Base-by-base conservation (phyloP, 2,797 vertebrate genomes). In the Microctenopoma stevenorrisi region DNA sequence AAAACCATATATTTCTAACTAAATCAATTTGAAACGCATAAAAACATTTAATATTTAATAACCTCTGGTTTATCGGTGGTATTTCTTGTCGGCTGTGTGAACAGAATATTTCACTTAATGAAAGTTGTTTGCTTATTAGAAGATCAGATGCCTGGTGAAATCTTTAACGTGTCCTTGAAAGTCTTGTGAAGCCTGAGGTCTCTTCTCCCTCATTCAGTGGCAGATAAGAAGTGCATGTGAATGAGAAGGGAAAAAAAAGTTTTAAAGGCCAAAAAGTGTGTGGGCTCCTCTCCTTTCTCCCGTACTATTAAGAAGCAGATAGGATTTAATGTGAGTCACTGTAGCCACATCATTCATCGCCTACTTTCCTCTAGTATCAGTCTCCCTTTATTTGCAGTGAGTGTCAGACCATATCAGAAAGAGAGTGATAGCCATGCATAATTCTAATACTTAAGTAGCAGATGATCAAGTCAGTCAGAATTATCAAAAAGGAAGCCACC, bases 301-400 rank as follows among this genome's bases (percentile, higher is more conserved):
- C 57, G 47, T 55, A 68, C 60, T 66, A 74, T 56, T 61, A 60
- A 63, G 53, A 65, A 64, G 63, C 64, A 79, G 83, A 76, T 85
- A 53, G 65, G 80, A 74, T 88, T 88, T 91, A 92, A 90, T 88
- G 81, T 80, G 81, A 18, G 16, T 90, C 64, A 85, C 89, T 76
- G 71, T 11, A 85, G 71, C 63, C 64, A 71, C 61, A 79, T 84
- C 77, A 88, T 84, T 91, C 80, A 91, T 92, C 89, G 49, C 72
- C 61, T 60, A 43, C 71, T 65, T 60, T 82, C 56, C 22, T 64
- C 56, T 10, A 14, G 59, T 84, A 73, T 86, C 75, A 28, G 62
- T 82, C 76, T 86, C 66, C 58, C 60, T 60, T 74, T 43, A 59
- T 80, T 61, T 65, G 76, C 68, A 63, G 68, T 56, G 58, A 72